Evolutionary conservation across 2,797 vertebrate genomes (phyloP).

Genomic region (Myoxocephalus aenaeus): DNA sequence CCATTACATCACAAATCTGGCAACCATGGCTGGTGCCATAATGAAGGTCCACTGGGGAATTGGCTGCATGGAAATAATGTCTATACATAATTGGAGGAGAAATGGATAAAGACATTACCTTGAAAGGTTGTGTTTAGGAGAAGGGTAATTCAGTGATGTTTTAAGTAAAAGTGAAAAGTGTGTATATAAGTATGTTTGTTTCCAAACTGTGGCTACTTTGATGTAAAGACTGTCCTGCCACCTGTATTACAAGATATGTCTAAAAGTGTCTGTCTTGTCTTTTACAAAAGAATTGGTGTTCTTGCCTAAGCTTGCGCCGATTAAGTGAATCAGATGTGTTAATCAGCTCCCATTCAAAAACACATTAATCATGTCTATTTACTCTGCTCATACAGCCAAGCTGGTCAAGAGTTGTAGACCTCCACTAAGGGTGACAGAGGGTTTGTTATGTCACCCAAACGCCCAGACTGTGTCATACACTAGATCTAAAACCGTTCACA

Average conservation of each 20-base stretch:
- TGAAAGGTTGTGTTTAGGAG: not conserved
- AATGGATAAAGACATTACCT: constrained; percentile 3
- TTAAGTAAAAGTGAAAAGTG: constrained; percentile 15
- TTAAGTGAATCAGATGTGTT: constrained; percentile 33
- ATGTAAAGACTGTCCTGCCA: constrained; percentile 15
- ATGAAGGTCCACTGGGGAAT: constrained; percentile 41
- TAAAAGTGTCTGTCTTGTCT: constrained; percentile 5
- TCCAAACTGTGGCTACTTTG: constrained; percentile 10
- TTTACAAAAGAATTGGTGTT: constrained; percentile 2
- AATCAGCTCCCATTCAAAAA: constrained; percentile 18
- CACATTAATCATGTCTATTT: constrained; percentile 13
- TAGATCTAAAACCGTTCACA: constrained; percentile 28
- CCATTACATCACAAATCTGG: constrained; percentile 24
- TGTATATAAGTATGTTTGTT: constrained; percentile 12
- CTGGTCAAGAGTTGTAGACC: constrained; percentile 29
- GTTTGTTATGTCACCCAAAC: constrained; percentile 26
- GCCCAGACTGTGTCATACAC: constrained; percentile 44
- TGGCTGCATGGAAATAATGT: constrained; percentile 34
- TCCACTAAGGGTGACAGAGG: constrained; percentile 30
- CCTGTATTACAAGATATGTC: not conserved
- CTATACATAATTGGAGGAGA: not conserved
- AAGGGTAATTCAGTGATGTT: constrained; percentile 15
- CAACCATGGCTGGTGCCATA: constrained; percentile 23
- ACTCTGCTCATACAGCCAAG: constrained; percentile 27
- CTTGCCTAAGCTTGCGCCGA: not conserved